phyloP scores from a whole-genome alignment of 2,113 vertebrate genomes.

The Salminus brasiliensis region DNA sequence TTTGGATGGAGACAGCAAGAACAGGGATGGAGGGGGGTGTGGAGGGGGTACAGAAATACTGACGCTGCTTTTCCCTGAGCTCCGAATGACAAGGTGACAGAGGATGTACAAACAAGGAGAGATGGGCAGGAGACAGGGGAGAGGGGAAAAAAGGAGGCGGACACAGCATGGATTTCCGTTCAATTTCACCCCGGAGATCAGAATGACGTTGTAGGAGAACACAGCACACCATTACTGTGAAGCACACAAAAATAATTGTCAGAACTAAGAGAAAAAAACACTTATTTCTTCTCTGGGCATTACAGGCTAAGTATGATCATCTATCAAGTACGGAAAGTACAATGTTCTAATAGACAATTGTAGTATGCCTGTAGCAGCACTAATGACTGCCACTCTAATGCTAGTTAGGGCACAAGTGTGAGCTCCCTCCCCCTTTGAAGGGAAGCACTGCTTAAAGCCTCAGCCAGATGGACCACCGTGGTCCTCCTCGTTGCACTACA shows the following conservation, averaged over 20 bases:
- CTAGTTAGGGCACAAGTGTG: conserved; percentile 12
- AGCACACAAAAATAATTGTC: conserved; percentile 15
- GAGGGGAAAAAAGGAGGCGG: conserved; percentile 12
- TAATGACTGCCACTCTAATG: conserved; percentile 10
- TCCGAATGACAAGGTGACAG: conserved; percentile 50
- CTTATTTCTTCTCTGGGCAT: no score
- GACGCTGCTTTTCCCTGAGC: conserved; percentile 48
- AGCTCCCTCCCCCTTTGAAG: conserved; percentile 47
- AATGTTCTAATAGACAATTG: neutral
- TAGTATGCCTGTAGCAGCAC: neutral
- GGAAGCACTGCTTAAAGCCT: conserved; percentile 71
- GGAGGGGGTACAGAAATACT: conserved; percentile 28
- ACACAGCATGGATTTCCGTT: conserved; percentile 38
- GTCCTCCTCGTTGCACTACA: conserved; percentile 68
- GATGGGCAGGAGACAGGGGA: conserved; percentile 32
- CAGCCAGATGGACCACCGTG: conserved; percentile 79
- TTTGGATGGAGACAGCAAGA: conserved; percentile 27
- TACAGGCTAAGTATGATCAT: neutral
- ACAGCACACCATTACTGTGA: conserved; percentile 2
- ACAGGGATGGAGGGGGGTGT: neutral
- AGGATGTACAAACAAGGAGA: conserved; percentile 50
- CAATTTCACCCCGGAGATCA: conserved; percentile 38
- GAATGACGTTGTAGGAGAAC: conserved; percentile 16
- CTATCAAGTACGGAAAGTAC: neutral
- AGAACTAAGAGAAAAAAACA: no score